phyloP scores from a whole-genome alignment of 2,888 invertebrate species.

The Rapana venosa region DNA sequence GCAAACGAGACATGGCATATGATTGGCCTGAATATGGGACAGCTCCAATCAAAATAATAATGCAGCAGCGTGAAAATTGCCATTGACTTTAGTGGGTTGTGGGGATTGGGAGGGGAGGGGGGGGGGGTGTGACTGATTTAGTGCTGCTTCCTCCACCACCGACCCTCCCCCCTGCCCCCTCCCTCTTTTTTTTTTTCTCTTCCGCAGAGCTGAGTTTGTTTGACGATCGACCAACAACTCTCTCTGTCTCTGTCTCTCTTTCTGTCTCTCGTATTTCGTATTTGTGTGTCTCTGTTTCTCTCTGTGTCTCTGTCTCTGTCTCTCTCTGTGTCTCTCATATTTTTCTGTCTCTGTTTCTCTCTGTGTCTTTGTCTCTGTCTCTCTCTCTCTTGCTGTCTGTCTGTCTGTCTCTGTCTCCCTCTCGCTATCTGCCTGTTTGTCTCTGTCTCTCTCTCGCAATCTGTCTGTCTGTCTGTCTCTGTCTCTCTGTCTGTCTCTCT shows the following conservation, averaged over 20 bases:
- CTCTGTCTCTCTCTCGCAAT: neutral
- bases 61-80: constrained; percentile 2
- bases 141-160: neutral
- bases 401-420: constrained; percentile 2
- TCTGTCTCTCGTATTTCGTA: neutral
- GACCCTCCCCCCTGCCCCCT: too few relatives aligned
- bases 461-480: neutral
- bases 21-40: neutral
- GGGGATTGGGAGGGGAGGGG: neutral
- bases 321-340: neutral
- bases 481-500: neutral
- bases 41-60: neutral
- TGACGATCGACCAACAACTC: too few relatives aligned
- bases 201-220: too few relatives aligned
- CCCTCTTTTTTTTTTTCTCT: too few relatives aligned
- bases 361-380: neutral
- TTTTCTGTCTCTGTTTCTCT: neutral
- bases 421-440: neutral
- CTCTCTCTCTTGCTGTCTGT: neutral
- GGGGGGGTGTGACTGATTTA: neutral
- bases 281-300: neutral
- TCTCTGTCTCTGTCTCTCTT: neutral
- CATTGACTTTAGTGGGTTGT: too few relatives aligned
- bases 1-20: neutral
- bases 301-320: neutral